Evolutionary conservation across 1,140 invertebrate species (phyloP).

Genomic region (Apis mellifera): Amel_HAv3.1 CM009933.2:4924501-4925000

Average conservation of each 20-base stretch:
- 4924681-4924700: conserved; percentile 72
- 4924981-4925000: background rate
- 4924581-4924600: conserved; percentile 94
- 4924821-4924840: conserved; percentile 93
- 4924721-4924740: background rate
- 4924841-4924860: conserved; percentile 91
- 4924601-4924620: conserved; percentile 91
- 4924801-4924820: conserved; percentile 95
- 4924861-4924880: conserved; percentile 92
- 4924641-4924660: conserved; percentile 90
- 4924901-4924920: conserved; percentile 90
- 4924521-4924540: conserved; percentile 87
- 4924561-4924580: conserved; percentile 94
- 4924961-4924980: background rate
- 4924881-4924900: conserved; percentile 92
- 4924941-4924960: background rate
- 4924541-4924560: conserved; percentile 94
- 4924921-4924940: conserved; percentile 81
- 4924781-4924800: conserved; percentile 83
- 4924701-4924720: background rate
- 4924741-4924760: background rate
- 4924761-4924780: background rate
- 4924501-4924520: background rate
- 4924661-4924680: conserved; percentile 92
- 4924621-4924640: conserved; percentile 91